phyloP scores from a whole-genome alignment of 2,888 invertebrate genomes.

The Diachrysia chrysitis region DNA sequence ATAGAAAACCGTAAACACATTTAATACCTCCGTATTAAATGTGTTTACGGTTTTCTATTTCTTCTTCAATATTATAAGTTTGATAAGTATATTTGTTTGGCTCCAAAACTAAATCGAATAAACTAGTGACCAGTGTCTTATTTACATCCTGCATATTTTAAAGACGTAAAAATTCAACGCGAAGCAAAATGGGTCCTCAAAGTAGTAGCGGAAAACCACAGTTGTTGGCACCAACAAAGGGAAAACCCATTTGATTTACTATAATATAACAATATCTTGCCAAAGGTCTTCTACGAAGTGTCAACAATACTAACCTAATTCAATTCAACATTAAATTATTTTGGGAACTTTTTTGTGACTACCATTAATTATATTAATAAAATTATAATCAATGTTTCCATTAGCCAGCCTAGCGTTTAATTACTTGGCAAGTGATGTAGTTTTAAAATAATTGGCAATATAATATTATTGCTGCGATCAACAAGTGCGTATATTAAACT shows the following conservation, averaged over 20 bases:
- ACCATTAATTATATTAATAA: constrained; percentile 10
- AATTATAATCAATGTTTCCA: not conserved
- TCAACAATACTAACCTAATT: constrained; percentile 26
- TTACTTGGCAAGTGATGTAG: constrained; percentile 17
- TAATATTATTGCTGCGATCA: not conserved
- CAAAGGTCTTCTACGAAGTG: constrained; percentile 44
- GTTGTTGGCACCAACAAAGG: constrained; percentile 49
- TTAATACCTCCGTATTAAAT: too few relatives aligned
- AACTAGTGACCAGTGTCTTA: not conserved
- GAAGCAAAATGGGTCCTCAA: constrained; percentile 14
- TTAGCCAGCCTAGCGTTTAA: constrained; percentile 11
- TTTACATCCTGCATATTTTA: not conserved
- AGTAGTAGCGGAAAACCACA: constrained; percentile 38
- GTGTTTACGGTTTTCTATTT: too few relatives aligned
- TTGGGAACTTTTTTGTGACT: constrained; percentile 9
- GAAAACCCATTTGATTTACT: constrained; percentile 31
- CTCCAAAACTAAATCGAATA: too few relatives aligned
- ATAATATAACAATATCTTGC: constrained; percentile 32
- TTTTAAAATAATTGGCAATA: not conserved
- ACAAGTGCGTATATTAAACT: not conserved
- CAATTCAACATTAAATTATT: constrained; percentile 18
- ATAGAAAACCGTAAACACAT: too few relatives aligned
- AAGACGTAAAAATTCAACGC: not conserved
- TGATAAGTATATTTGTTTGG: too few relatives aligned
- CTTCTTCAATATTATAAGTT: too few relatives aligned